These are phyloP conservation scores for Thamnaconus septentrionalis DNA, from an alignment of 2,113 vertebrate genomes.

Conservation along the genomic window DNA sequence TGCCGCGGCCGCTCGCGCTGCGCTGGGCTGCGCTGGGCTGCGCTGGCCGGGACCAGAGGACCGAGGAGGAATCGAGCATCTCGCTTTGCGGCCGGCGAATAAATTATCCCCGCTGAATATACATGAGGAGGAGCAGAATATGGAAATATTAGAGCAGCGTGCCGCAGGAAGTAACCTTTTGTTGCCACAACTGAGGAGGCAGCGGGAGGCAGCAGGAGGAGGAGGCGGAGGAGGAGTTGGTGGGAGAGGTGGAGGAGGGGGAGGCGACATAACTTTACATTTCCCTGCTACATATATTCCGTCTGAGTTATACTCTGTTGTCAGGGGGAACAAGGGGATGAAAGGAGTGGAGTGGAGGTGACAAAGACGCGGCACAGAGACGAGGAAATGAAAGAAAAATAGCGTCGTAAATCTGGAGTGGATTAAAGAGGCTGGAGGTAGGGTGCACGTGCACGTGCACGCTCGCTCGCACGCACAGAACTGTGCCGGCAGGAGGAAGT, in stretches of 20 bases:
- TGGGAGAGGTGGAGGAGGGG: no score
- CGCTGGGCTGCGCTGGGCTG: constrained; percentile 25
- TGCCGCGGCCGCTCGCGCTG: constrained; percentile 13
- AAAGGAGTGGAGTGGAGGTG: constrained; percentile 26
- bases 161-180: constrained; percentile 74
- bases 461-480: no score
- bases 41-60: constrained; percentile 4
- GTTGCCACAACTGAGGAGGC: constrained; percentile 63
- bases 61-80: no score
- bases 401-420: constrained; percentile 34
- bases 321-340: constrained; percentile 45
- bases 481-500: constrained; percentile 35
- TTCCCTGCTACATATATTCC: constrained; percentile 44
- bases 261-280: constrained; percentile 48
- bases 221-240: no score
- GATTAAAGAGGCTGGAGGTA: constrained; percentile 54
- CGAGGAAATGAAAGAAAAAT: constrained; percentile 20
- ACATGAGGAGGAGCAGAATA: constrained; percentile 60
- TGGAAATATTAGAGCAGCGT: constrained; percentile 60
- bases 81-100: constrained; percentile 30
- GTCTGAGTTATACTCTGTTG: constrained; percentile 48
- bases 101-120: constrained; percentile 68
- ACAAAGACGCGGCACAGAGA: constrained; percentile 30
- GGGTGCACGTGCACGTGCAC: not conserved
- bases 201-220: no score